phyloP scores from a whole-genome alignment of 2,113 vertebrate genomes.

The Lontra canadensis region DNA sequence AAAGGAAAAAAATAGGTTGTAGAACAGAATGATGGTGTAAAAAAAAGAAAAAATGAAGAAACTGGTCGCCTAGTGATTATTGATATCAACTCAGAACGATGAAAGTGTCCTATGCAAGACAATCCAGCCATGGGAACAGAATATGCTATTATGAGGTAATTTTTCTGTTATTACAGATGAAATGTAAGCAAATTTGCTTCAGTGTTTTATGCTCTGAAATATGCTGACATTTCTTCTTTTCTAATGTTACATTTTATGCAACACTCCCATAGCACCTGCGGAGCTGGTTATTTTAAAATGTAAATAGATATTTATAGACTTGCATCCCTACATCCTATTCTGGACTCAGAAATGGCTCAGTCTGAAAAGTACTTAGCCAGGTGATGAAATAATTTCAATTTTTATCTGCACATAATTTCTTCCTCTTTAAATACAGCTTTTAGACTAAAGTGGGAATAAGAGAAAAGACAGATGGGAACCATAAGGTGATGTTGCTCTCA shows the following conservation, averaged over 20 bases:
- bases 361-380: neutral
- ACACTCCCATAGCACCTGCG: neutral
- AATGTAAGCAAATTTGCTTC: conserved; percentile 22
- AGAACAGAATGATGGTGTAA: neutral
- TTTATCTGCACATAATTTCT: neutral
- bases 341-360: neutral
- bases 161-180: conserved; percentile 30
- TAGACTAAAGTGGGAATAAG: neutral
- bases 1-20: conserved; percentile 1
- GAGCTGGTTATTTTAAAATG: conserved; percentile 24
- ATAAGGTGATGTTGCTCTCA: neutral
- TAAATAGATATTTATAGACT: neutral
- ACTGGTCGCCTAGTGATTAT: conserved; percentile 60
- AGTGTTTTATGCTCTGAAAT: neutral
- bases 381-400: neutral
- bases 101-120: conserved; percentile 14
- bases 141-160: conserved; percentile 23
- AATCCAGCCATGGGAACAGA: neutral
- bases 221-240: neutral
- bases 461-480: neutral
- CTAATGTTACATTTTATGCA: neutral
- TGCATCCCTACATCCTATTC: neutral
- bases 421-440: neutral
- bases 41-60: conserved; percentile 63
- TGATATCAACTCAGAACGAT: conserved; percentile 58